Percentiles rank a stretch among this genome's conserved stretches.
These are phyloP conservation scores for Anableps anableps DNA, from an alignment of 2,797 vertebrate species.

Conservation along the genomic window DNA sequence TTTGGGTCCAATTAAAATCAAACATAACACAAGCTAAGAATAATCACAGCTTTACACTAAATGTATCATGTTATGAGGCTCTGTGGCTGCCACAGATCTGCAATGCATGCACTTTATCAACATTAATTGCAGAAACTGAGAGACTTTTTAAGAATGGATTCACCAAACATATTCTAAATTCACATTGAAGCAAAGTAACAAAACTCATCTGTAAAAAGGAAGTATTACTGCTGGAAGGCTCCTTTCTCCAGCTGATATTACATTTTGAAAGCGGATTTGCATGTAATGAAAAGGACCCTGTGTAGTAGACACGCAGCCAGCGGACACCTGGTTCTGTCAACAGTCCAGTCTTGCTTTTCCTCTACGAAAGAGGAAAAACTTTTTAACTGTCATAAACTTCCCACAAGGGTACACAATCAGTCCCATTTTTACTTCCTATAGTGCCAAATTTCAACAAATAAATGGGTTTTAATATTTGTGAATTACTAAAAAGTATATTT, in stretches of 20 bases:
- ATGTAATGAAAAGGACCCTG: conserved; percentile 54
- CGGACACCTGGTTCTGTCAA: conserved; percentile 21
- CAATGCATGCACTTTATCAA: conserved; percentile 30
- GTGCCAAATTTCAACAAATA: not conserved
- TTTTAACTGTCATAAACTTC: not conserved
- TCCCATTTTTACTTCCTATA: not conserved
- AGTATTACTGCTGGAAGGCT: conserved; percentile 3
- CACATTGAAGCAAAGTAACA: conserved; percentile 39
- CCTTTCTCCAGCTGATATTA: conserved; percentile 30
- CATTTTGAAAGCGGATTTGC: conserved; percentile 57
- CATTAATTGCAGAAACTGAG: conserved; percentile 22
- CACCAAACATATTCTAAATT: conserved; percentile 38
- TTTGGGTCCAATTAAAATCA: not conserved
- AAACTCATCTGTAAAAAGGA: conserved; percentile 36
- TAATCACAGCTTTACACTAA: not conserved
- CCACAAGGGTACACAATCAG: not conserved
- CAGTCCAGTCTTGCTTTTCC: conserved; percentile 22
- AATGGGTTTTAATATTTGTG: not conserved
- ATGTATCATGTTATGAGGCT: not conserved
- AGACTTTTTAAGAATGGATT: conserved; percentile 32
- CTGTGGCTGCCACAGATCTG: not conserved
- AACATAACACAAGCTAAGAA: not conserved
- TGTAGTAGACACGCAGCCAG: conserved; percentile 31
- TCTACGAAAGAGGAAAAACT: conserved; percentile 6
- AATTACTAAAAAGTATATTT: not conserved